Evolutionary conservation across 2,797 vertebrate species (phyloP).

Genomic region (Pyrocephalus nanus): DNA sequence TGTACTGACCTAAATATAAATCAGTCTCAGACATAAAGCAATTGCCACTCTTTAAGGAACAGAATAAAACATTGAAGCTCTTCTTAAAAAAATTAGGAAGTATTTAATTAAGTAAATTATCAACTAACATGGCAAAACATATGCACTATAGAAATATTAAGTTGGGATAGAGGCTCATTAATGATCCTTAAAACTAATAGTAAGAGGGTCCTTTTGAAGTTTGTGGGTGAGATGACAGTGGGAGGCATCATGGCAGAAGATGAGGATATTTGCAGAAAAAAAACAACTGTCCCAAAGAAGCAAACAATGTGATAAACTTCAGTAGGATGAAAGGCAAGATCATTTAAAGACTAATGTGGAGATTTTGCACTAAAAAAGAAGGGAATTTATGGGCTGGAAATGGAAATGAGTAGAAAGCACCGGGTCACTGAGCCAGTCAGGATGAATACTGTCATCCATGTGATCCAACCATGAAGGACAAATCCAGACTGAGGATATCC

Average conservation of each 20-base stretch:
- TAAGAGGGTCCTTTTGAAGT: not conserved
- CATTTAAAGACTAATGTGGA: not conserved
- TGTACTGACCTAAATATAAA: not conserved
- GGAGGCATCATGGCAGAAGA: not conserved
- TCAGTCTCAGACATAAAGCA: not conserved
- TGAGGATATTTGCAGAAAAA: not conserved
- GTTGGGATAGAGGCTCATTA: not conserved
- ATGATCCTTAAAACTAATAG: not conserved
- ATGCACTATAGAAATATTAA: not conserved
- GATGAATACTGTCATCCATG: not conserved
- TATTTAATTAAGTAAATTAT: not conserved
- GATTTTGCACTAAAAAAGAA: not conserved
- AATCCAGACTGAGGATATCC: not conserved
- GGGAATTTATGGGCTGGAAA: not conserved
- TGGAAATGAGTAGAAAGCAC: not conserved
- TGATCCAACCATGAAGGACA: constrained; percentile 28
- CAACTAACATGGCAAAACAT: not conserved
- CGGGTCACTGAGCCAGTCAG: constrained; percentile 27
- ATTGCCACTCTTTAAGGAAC: not conserved
- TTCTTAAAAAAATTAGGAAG: not conserved
- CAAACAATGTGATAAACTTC: not conserved
- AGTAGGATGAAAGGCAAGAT: not conserved
- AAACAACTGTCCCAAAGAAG: not conserved
- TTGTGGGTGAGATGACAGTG: not conserved
- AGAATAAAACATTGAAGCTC: not conserved